A percentile compares a stretch with the other conserved stretches of the same genome.
phyloP scores from a whole-genome alignment of 2,113 vertebrate genomes.

The Dascyllus trimaculatus region DNA sequence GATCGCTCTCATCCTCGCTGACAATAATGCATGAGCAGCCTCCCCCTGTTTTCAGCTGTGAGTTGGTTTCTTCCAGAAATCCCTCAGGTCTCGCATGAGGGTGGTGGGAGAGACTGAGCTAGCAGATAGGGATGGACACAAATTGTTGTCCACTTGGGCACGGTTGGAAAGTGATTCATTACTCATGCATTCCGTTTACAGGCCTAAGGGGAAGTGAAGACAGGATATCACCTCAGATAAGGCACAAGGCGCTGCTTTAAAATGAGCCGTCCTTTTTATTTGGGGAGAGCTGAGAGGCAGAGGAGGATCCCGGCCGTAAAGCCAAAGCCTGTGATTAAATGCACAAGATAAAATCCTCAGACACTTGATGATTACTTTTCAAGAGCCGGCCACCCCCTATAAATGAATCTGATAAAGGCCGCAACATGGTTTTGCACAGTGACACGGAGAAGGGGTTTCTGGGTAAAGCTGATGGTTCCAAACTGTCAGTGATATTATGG shows the following conservation, averaged over 20 bases:
- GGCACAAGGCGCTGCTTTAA: constrained; percentile 53
- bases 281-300: constrained; percentile 29
- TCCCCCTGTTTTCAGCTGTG: neutral
- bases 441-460: constrained; percentile 3
- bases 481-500: neutral
- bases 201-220: constrained; percentile 53
- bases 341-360: constrained; percentile 51
- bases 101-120: constrained; percentile 13
- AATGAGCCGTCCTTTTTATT: constrained; percentile 60
- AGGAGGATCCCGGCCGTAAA: constrained; percentile 43
- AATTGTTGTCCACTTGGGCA: constrained; percentile 67
- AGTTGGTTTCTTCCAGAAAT: constrained; percentile 34
- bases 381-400: constrained; percentile 36
- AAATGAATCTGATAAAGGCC: constrained; percentile 52
- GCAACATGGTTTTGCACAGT: constrained; percentile 14
- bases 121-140: constrained; percentile 55
- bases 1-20: constrained; percentile 37
- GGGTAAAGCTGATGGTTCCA: neutral
- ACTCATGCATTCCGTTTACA: constrained; percentile 65
- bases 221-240: constrained; percentile 64
- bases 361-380: constrained; percentile 63
- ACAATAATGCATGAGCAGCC: constrained; percentile 1
- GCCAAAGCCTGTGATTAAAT: constrained; percentile 67
- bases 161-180: constrained; percentile 63
- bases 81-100: constrained; percentile 41